Base-by-base conservation (phyloP, 2,113 vertebrate genomes). In the Pteronura brasiliensis region DNA sequence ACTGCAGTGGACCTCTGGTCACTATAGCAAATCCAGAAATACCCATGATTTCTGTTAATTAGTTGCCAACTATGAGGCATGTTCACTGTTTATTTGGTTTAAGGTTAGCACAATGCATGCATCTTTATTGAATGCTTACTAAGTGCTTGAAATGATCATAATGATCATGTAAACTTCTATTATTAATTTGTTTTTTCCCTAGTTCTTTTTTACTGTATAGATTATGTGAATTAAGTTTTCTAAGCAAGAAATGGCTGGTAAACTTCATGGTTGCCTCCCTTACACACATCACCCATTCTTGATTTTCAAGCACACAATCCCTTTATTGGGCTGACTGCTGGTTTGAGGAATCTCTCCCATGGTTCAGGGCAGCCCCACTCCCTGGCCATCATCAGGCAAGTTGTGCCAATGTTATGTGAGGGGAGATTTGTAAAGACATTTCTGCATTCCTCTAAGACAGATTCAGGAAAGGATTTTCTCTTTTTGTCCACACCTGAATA, bases 1-100 rank as follows among this genome's bases (percentile, higher is more conserved):
- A 87, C 57, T 34, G 21, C 27, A 44, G 23, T 79, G 77, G 59
- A 65, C 69, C 82, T 92, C 67, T 92, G 55, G 90, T 97, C 96
- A 81, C 92, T 95, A 98, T 95, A 81, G 94, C 36, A 96, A 96
- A 87, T n/a, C 61, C 74, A 95, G 61, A 96, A 93, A 90, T 92
- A 97, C 80, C 88, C 90, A 76, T 2, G 39, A 88, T 95, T 92
- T 81, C 76, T 94, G 67, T 92, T 96, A 97, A 96, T 96, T 96
- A 95, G 69, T 96, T 96, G 74, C 63, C 90, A 96, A 88, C 23
- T 90, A 67, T 97, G 61, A 96, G 67, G 12, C 2, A 84, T 8
- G 1, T 71, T 95, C 47, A 77, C 67, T 55, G 34, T 96, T 98
- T 91, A 98, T 96, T 55, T 71, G 55, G 93, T 80, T 86, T 74